A percentile compares a stretch with the other conserved stretches of the same genome.
Evolutionary conservation across 2,113 vertebrate species (phyloP).

Genomic region (Genyomyrus donnyi): DNA sequence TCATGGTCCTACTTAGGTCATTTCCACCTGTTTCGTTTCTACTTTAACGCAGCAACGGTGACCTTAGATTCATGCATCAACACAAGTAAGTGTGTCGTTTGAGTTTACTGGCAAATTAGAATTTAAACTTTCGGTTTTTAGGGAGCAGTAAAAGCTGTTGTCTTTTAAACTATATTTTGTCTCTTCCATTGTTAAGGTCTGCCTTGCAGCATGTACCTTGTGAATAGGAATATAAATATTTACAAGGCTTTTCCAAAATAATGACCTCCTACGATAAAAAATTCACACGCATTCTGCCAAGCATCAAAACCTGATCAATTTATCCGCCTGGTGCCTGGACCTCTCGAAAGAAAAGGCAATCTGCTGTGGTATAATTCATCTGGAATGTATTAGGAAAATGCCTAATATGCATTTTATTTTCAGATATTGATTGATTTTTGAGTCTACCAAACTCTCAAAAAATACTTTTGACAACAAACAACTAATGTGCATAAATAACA

Average conservation of each 20-base stretch:
- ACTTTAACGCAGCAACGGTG: neutral
- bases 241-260: constrained; percentile 1
- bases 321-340: neutral
- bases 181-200: neutral
- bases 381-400: neutral
- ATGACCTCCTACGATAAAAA: neutral
- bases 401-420: neutral
- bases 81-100: neutral
- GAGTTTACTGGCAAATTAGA: neutral
- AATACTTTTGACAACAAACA: neutral
- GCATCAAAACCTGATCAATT: neutral
- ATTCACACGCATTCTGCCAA: neutral
- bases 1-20: neutral
- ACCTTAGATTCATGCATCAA: neutral
- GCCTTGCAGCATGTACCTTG: neutral
- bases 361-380: neutral
- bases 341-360: neutral
- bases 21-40: neutral
- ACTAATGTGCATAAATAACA: neutral
- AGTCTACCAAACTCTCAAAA: neutral
- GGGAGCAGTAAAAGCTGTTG: neutral
- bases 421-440: neutral
- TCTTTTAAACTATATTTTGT: neutral
- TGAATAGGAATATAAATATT: neutral
- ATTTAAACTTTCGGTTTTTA: neutral